phyloP scores from a whole-genome alignment of 2,797 vertebrate genomes.

The Vultur gryphus region DNA sequence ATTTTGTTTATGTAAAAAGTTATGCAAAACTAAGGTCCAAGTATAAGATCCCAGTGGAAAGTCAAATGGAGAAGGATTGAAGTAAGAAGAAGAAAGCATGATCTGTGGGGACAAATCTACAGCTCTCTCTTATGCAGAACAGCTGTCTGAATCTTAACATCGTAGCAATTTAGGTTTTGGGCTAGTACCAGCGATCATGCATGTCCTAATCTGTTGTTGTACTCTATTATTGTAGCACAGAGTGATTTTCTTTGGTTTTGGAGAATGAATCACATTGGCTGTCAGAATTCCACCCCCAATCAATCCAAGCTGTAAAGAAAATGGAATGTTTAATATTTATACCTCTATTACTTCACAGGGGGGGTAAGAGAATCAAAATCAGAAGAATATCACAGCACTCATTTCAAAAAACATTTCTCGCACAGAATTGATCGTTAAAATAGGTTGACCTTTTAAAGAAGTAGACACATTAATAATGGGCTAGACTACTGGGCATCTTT shows the following conservation, averaged over 20 bases:
- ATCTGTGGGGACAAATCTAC: neutral
- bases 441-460: slow-evolving; percentile 49
- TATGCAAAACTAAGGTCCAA: neutral
- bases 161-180: neutral
- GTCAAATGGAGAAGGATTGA: neutral
- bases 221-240: slow-evolving; percentile 9
- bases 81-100: neutral
- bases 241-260: neutral
- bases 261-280: neutral
- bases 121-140: neutral
- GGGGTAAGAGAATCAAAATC: slow-evolving; percentile 42
- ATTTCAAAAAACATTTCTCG: slow-evolving; percentile 21
- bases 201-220: neutral
- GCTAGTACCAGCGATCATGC: neutral
- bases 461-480: slow-evolving; percentile 20
- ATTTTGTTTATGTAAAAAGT: neutral
- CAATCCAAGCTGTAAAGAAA: slow-evolving; percentile 41
- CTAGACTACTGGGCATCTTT: neutral
- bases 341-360: slow-evolving; percentile 39
- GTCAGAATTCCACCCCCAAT: neutral
- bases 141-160: neutral
- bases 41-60: neutral
- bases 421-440: slow-evolving; percentile 24
- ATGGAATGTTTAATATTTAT: slow-evolving; percentile 63
- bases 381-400: slow-evolving; percentile 12